Evolutionary conservation across 2,888 invertebrate species (phyloP).

Genomic region (Aquatica leii): DNA sequence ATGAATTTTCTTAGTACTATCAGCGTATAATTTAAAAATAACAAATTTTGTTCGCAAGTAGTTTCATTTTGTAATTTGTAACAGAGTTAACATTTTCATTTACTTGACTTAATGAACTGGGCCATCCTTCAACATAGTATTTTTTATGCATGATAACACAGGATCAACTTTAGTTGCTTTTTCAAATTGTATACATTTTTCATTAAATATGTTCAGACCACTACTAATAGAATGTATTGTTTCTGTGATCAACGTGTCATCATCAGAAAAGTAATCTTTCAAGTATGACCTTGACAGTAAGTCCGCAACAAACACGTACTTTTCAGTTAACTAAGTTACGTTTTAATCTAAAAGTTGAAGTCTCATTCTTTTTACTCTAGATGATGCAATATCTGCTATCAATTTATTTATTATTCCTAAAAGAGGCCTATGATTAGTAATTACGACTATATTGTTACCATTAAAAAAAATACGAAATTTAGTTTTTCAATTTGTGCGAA

Average conservation of each 20-base stretch:
- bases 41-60: conserved; percentile 38
- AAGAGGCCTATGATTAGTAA: conserved; percentile 50
- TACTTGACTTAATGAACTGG: conserved; percentile 19
- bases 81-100: conserved; percentile 37
- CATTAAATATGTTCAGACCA: conserved; percentile 36
- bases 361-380: conserved; percentile 41
- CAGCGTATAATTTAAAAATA: conserved; percentile 40
- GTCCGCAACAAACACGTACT: conserved; percentile 39
- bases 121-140: conserved; percentile 36
- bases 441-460: conserved; percentile 44
- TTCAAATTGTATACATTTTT: conserved; percentile 32
- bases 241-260: conserved; percentile 27
- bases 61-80: conserved; percentile 44
- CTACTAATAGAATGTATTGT: conserved; percentile 22
- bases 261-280: conserved; percentile 18
- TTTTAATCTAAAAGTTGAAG: too few relatives aligned
- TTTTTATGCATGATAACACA: conserved; percentile 23
- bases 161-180: conserved; percentile 29
- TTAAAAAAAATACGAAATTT: conserved; percentile 52
- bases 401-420: conserved; percentile 42
- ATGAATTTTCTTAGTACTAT: too few relatives aligned
- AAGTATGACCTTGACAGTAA: conserved; percentile 29
- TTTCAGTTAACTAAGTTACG: conserved; percentile 38
- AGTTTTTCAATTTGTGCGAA: conserved; percentile 53
- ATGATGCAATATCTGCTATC: conserved; percentile 20